These are phyloP conservation scores for Tinamus major DNA, from an alignment of 2,797 vertebrate species.

Conservation along the genomic window DNA sequence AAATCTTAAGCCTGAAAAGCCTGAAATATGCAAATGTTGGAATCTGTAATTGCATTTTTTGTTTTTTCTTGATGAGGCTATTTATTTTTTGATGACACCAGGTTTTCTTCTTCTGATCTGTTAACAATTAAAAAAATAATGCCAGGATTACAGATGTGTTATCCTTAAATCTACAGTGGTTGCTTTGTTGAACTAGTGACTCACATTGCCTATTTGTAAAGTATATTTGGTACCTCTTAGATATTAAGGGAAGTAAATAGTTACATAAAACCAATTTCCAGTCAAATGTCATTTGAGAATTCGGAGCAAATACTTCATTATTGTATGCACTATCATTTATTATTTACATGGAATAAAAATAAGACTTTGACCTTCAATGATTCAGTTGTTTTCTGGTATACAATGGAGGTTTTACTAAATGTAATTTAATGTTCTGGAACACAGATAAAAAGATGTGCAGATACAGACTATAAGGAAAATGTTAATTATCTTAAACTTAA, in stretches of 20 bases:
- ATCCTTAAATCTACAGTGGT: not conserved
- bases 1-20: conserved; percentile 45
- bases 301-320: conserved; percentile 57
- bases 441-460: conserved; percentile 67
- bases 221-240: not conserved
- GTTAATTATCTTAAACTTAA: conserved; percentile 82
- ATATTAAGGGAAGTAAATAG: not conserved
- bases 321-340: conserved; percentile 11
- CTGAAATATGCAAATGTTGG: conserved; percentile 31
- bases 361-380: conserved; percentile 72
- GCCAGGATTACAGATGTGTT: not conserved
- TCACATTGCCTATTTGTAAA: conserved; percentile 28
- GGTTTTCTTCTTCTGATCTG: conserved; percentile 4
- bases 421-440: conserved; percentile 77
- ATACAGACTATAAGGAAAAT: conserved; percentile 75
- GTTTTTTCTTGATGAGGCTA: conserved; percentile 9
- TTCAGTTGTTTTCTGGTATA: conserved; percentile 49
- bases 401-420: conserved; percentile 39
- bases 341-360: conserved; percentile 61
- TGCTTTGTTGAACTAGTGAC: conserved; percentile 22
- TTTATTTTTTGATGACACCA: not conserved
- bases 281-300: conserved; percentile 45
- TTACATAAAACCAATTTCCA: conserved; percentile 43
- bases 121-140: not conserved
- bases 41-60: conserved; percentile 34